Evolutionary conservation across 2,888 invertebrate genomes (phyloP).

Genomic region (Cerastis rubricosa): DNA sequence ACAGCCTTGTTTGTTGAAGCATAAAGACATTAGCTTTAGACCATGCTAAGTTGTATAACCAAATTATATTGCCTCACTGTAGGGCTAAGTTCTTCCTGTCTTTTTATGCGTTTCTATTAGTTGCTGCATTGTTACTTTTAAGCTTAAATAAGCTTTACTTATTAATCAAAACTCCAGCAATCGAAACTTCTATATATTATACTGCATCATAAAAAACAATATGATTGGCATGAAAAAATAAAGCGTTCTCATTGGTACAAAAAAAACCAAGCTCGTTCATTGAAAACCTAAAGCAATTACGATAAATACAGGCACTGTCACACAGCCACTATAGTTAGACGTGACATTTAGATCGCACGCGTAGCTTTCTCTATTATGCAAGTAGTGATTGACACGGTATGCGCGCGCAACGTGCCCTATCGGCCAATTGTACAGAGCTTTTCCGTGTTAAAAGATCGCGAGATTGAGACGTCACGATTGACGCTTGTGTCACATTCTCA

Average conservation of each 20-base stretch:
- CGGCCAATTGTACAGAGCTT: constrained; percentile 82
- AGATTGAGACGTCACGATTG: constrained; percentile 84
- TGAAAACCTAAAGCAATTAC: constrained; percentile 8
- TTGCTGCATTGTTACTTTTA: neutral
- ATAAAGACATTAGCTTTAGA: constrained; percentile 39
- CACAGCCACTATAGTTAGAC: constrained; percentile 68
- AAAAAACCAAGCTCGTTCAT: neutral
- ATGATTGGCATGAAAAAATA: neutral
- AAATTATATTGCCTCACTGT: neutral
- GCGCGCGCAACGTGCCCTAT: constrained; percentile 82
- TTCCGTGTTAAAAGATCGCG: constrained; percentile 84
- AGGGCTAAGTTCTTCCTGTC: neutral
- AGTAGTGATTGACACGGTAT: constrained; percentile 85
- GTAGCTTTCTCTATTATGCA: constrained; percentile 83
- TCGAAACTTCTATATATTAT: no score
- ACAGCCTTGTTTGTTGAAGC: constrained; percentile 10
- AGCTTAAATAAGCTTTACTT: neutral
- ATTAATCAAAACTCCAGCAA: neutral
- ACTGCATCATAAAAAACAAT: neutral
- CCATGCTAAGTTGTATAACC: neutral
- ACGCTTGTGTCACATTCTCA: constrained; percentile 78
- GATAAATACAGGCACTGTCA: constrained; percentile 70
- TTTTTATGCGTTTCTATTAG: neutral
- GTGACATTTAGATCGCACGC: constrained; percentile 79
- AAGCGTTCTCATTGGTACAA: neutral